Evolutionary conservation across 2,888 invertebrate genomes (phyloP), one percentile per base, ranked within the genome.

Genomic region (Tholera decimalis): DNA sequence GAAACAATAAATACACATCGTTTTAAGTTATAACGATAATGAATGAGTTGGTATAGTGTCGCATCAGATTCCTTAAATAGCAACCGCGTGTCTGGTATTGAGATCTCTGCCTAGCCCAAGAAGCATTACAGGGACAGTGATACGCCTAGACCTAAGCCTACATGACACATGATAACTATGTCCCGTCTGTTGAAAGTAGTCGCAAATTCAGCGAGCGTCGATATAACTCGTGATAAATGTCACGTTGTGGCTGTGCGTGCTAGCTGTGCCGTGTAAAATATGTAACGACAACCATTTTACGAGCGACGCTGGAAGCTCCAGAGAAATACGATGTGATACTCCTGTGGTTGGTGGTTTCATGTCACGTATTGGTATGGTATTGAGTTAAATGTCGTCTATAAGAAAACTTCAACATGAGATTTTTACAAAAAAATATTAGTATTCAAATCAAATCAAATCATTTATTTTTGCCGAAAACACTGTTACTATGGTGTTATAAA

Each of bases 151-250:
- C 11, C 7, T n/a, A 13, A n/a, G 11, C 51, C 18, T 1, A 1
- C 26, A n/a, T 1, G 11, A 39, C n/a, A 30, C 51, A 1, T 0
- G n/a, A n/a, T n/a, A n/a, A n/a, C n/a, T n/a, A n/a, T n/a, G n/a
- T 28, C 44, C 44, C 28, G 26, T 22, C 28, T 24, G 18, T 15
- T n/a, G n/a, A 8, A n/a, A 44, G 33, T 5, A 0, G 46, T 28
- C 57, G 26, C 26, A 22, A 20, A 35, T 33, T 24, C n/a, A 11
- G 0, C 15, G 30, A 20, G n/a, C 53, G 24, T 11, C 43, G 26
- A 56, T 44, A 53, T 11, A 54, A 7, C 22, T 18, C 41, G 41
- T 24, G 55, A 54, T 41, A 41, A 18, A 41, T 28, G 26, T 18
- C 26, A 13, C 9, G 41, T 15, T 18, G 13, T 18, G 13, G 37